A percentile compares a stretch with the other conserved stretches of the same genome.
Evolutionary conservation across 2,888 invertebrate species (phyloP).

Genomic region (Dicycla oo): DNA sequence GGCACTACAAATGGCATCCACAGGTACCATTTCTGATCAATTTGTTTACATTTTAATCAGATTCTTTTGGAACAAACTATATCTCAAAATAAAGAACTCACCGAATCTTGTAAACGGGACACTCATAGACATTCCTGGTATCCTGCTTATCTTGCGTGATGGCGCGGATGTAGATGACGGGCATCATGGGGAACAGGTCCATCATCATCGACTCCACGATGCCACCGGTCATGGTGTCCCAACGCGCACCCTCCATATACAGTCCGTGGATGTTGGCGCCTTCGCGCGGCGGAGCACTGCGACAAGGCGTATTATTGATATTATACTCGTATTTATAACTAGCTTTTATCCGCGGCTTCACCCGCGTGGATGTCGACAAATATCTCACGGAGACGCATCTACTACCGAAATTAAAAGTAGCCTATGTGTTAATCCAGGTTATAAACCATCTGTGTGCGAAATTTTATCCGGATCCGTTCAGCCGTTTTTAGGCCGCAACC

Average conservation of each 20-base stretch:
- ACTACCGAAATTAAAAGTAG: no score
- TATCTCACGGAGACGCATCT: no score
- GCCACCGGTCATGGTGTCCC: conserved; percentile 95
- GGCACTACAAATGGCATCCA: neutral
- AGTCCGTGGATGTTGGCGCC: conserved; percentile 97
- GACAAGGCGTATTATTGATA: neutral
- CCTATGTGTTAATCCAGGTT: no score
- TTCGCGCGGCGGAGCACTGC: conserved; percentile 95
- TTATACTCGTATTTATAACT: neutral
- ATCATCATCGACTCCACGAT: conserved; percentile 96
- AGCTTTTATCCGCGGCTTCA: neutral
- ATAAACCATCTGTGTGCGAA: no score
- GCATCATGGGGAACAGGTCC: conserved; percentile 97
- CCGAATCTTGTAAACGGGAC: conserved; percentile 98
- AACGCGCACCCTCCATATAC: conserved; percentile 98
- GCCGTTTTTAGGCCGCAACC: no score
- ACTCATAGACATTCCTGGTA: conserved; percentile 96
- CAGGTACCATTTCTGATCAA: neutral
- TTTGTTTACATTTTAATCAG: neutral
- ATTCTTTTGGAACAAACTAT: neutral
- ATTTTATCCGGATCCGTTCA: no score
- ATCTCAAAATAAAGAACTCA: conserved; percentile 63
- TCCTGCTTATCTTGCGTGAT: conserved; percentile 97
- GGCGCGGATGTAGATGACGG: conserved; percentile 96
- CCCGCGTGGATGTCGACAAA: neutral